Conservation (phyloP, 1,140 invertebrate species). For the Portunus trituberculatus region DNA sequence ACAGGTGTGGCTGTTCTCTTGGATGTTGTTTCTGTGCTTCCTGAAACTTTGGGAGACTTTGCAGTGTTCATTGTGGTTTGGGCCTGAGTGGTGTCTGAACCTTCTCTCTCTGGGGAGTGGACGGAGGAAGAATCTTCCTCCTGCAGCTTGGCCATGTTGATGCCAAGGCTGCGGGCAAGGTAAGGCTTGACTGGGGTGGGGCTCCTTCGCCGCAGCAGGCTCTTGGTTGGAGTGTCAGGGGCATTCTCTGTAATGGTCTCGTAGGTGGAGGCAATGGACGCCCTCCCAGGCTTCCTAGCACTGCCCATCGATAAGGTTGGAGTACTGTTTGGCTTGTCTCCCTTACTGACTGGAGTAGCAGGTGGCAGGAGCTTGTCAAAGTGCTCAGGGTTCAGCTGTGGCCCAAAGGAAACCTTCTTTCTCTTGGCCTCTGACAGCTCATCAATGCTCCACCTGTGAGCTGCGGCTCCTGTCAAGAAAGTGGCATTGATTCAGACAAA, state of each 20-base stretch:
- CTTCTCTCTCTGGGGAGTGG: background rate
- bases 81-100: background rate
- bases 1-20: background rate
- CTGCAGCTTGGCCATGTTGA: slow-evolving; percentile 30
- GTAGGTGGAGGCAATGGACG: slow-evolving; percentile 37
- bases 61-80: background rate
- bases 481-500: too few relatives aligned
- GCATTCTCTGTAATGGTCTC: slow-evolving; percentile 44
- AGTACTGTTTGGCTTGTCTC: slow-evolving; percentile 78
- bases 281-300: slow-evolving; percentile 24
- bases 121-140: too few relatives aligned
- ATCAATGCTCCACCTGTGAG: background rate
- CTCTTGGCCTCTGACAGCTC: slow-evolving; percentile 68
- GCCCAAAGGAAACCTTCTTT: slow-evolving; percentile 81
- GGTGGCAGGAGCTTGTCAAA: slow-evolving; percentile 81
- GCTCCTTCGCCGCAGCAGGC: slow-evolving; percentile 69
- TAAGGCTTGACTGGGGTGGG: slow-evolving; percentile 77
- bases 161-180: slow-evolving; percentile 71
- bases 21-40: background rate
- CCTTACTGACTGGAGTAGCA: slow-evolving; percentile 81
- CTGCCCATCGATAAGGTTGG: background rate
- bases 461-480: background rate
- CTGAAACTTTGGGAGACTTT: background rate
- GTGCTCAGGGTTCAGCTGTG: slow-evolving; percentile 81
- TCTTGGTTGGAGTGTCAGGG: slow-evolving; percentile 73